phyloP scores from a whole-genome alignment of 2,113 vertebrate genomes.

The Thunnus maccoyii region DNA sequence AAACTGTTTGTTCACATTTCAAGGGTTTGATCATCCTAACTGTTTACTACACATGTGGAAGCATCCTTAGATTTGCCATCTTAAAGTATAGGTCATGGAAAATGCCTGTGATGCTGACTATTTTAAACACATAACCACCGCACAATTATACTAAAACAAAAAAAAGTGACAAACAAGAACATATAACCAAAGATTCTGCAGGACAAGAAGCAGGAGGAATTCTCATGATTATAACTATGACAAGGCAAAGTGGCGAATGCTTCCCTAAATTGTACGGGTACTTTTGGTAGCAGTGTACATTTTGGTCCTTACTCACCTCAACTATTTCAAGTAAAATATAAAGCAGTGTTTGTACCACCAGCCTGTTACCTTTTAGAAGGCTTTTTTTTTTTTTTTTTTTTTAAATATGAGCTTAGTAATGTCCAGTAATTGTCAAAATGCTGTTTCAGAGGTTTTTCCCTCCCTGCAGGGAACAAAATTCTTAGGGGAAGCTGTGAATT shows the following conservation, averaged over 20 bases:
- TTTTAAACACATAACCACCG: neutral
- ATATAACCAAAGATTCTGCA: neutral
- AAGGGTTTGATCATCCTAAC: neutral
- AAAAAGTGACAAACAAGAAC: neutral
- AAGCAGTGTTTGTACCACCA: no score
- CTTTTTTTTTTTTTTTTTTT: constrained; percentile 10
- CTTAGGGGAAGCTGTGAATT: constrained; percentile 4
- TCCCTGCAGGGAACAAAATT: neutral
- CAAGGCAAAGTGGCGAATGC: neutral
- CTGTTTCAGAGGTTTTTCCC: neutral
- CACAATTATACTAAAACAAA: neutral
- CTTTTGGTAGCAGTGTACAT: no score
- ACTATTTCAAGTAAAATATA: no score
- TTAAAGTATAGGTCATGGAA: neutral
- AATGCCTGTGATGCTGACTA: no score
- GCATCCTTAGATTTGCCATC: neutral
- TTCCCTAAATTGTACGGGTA: no score
- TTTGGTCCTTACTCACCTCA: no score
- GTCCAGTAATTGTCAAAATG: constrained; percentile 23
- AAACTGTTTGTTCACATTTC: neutral
- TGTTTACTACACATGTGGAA: neutral
- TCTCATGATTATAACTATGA: neutral
- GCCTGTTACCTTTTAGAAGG: neutral
- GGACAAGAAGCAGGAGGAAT: neutral
- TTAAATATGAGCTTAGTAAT: neutral